Conservation (phyloP, 2,113 vertebrate genomes). For the Thalassarche chlororhynchos region DNA sequence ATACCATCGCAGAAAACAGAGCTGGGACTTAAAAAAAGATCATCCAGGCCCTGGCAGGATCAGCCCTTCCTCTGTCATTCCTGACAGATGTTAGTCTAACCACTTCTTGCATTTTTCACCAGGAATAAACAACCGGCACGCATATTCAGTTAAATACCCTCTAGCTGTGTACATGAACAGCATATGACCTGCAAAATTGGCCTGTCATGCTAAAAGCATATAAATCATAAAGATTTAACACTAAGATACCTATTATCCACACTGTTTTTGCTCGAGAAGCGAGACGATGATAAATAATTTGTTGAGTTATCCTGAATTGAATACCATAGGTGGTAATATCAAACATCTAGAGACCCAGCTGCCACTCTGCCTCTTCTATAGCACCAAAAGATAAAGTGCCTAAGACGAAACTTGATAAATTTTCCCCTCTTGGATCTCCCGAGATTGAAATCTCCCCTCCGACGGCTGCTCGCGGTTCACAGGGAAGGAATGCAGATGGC, state of each 20-base stretch:
- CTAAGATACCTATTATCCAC: background rate
- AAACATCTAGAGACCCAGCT: background rate
- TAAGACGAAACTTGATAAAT: constrained; percentile 36
- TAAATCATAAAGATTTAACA: background rate
- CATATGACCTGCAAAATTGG: background rate
- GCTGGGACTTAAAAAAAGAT: background rate
- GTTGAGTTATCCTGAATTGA: background rate
- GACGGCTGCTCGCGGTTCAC: background rate
- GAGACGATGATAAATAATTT: background rate
- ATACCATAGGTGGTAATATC: background rate
- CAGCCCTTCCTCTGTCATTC: background rate
- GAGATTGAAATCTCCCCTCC: background rate
- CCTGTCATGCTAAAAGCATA: constrained; percentile 21
- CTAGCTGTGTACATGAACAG: background rate
- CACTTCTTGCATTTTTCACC: background rate
- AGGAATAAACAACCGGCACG: constrained; percentile 3
- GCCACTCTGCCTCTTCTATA: background rate
- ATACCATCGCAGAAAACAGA: background rate
- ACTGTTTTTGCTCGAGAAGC: background rate
- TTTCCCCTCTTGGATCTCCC: background rate
- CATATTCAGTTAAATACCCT: background rate
- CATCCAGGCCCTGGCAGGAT: background rate
- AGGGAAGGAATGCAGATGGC: constrained; percentile 6
- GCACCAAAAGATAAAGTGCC: background rate
- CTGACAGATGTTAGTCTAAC: constrained; percentile 4